Base-by-base conservation (phyloP, 23 tunicate species). In the Halocynthia roretzi region DNA sequence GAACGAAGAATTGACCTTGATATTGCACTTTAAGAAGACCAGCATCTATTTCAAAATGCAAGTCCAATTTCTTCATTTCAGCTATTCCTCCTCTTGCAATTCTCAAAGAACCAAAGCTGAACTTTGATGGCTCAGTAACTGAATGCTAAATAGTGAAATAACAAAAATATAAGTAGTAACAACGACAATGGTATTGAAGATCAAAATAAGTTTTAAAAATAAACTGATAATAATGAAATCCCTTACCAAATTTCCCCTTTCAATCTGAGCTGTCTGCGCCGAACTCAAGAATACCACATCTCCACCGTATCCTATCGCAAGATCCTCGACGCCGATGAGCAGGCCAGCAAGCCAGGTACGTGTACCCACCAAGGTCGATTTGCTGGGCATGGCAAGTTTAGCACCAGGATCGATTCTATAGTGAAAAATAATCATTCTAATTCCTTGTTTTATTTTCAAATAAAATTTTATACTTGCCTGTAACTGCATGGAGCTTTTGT, bases 281-380 rank as follows among this genome's bases (percentile, higher is more conserved):
- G 80, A 23, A 17, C 68, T 19, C 22, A 52, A 8, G 52, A 76
- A 76, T 7, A 76, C 80, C 7, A 76, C 80, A 76, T 76, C 80
- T 8, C 80, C 80, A 17, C 80, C 80, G 11, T 31, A 17, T 14
- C 62, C 80, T 7, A 76, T 57, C 67, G 56, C 23, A 21, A 76
- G 80, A 76, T 76, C 80, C 6, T 76, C 80, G 15, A 76, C 80
- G 17, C 80, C 80, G 50, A 76, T 68, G 52, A 76, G 23, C 80
- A 76, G 54, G 10, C 80, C 80, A 14, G 67, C 80, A 17, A 76
- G 60, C 80, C 80, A 76, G n/a, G 80, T 58, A 23, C 80, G 68
- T 52, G 67, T 57, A n/a, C 77, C 80, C 6, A 76, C 8, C 67
- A 76, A 76, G 44, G 48, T 40, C 0, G 67, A 56, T 12, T 57